These are phyloP conservation scores for Lacerta agilis DNA, from an alignment of 2,797 vertebrate species.

Conservation along the genomic window DNA sequence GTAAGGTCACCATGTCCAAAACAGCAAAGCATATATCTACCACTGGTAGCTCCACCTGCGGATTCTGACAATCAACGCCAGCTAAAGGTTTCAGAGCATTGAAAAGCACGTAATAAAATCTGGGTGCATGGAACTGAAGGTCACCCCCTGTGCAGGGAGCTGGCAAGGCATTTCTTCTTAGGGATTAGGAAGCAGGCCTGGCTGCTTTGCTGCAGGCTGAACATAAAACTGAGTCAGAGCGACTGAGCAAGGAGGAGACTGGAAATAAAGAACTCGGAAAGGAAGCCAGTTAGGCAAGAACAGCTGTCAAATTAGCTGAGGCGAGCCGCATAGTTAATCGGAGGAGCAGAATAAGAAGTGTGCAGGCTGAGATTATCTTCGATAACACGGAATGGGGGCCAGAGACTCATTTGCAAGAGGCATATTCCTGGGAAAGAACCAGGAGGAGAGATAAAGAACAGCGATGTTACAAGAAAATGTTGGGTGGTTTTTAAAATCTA, in stretches of 20 bases:
- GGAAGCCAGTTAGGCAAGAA: constrained; percentile 5
- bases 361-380: constrained; percentile 12
- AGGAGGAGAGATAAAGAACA: neutral
- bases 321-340: constrained; percentile 5
- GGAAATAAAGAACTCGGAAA: constrained; percentile 10
- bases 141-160: neutral
- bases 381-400: constrained; percentile 1
- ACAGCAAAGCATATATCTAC: too few relatives aligned
- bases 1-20: too few relatives aligned
- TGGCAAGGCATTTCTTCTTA: neutral
- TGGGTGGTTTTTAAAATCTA: neutral
- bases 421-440: neutral
- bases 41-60: too few relatives aligned
- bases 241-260: neutral
- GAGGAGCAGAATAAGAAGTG: constrained; percentile 9
- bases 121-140: neutral
- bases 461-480: too few relatives aligned
- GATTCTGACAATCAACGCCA: neutral
- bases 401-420: constrained; percentile 1
- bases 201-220: constrained; percentile 9
- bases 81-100: neutral
- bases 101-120: neutral
- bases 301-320: constrained; percentile 37
- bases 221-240: neutral
- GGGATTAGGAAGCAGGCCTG: neutral